phyloP scores from a whole-genome alignment of 2,888 invertebrate genomes.

The Nomada hirtipes region DNA sequence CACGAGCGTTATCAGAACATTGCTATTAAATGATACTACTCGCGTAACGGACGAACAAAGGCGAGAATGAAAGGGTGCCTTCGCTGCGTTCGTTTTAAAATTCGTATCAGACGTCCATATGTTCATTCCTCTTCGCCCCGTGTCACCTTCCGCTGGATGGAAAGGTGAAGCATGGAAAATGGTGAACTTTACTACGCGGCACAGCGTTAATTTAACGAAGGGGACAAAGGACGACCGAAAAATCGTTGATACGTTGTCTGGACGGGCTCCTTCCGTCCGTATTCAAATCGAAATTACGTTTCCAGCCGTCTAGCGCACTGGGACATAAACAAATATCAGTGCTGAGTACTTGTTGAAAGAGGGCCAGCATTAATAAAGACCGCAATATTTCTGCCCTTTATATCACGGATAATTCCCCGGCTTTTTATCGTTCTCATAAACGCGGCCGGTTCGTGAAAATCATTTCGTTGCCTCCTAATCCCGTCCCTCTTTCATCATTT shows the following conservation, averaged over 20 bases:
- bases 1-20: no score
- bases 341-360: conserved; percentile 1
- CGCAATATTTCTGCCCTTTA: conserved; percentile 33
- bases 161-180: not conserved
- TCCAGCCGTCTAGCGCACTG: not conserved
- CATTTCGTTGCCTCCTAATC: conserved; percentile 6
- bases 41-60: no score
- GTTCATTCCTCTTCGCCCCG: no score
- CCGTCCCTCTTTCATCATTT: not conserved
- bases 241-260: not conserved
- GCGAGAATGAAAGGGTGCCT: no score
- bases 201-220: not conserved
- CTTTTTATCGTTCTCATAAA: conserved; percentile 31
- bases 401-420: conserved; percentile 19
- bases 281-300: conserved; percentile 33
- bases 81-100: no score
- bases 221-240: not conserved
- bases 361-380: conserved; percentile 15
- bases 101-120: no score
- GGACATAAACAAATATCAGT: conserved; percentile 18
- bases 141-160: no score
- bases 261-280: not conserved
- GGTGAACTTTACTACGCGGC: not conserved
- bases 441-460: conserved; percentile 1
- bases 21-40: no score